Evolutionary conservation across 2,888 invertebrate species (phyloP).

Genomic region (Allophyes oxyacanthae): DNA sequence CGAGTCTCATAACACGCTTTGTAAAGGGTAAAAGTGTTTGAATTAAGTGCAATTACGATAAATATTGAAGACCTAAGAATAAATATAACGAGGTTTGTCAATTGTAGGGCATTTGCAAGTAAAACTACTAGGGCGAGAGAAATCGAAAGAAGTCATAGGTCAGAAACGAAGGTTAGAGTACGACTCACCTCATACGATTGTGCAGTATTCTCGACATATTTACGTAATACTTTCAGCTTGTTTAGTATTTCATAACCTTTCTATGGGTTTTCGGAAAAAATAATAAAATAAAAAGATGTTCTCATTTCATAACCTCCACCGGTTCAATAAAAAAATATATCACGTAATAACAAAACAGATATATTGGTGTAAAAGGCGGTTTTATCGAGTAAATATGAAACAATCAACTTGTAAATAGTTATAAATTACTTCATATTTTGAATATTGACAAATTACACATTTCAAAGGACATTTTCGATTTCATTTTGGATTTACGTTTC

Average conservation of each 20-base stretch:
- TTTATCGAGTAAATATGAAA: slow-evolving; percentile 73
- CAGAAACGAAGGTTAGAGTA: slow-evolving; percentile 25
- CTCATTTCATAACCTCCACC: slow-evolving; percentile 83
- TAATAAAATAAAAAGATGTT: slow-evolving; percentile 58
- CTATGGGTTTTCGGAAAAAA: slow-evolving; percentile 57
- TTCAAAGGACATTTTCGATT: slow-evolving; percentile 70
- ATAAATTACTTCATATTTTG: slow-evolving; percentile 82
- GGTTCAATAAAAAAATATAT: slow-evolving; percentile 67
- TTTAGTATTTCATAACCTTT: slow-evolving; percentile 76
- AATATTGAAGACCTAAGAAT: background rate
- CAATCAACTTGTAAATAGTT: slow-evolving; percentile 84
- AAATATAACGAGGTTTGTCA: no score
- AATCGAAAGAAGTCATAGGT: slow-evolving; percentile 32
- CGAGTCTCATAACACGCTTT: slow-evolving; percentile 22
- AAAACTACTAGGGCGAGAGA: slow-evolving; percentile 20
- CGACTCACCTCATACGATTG: slow-evolving; percentile 80
- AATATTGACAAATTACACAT: slow-evolving; percentile 73
- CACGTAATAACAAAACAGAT: slow-evolving; percentile 65
- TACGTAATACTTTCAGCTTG: slow-evolving; percentile 70
- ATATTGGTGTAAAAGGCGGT: slow-evolving; percentile 59
- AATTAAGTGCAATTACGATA: background rate
- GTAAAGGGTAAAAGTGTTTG: slow-evolving; percentile 4
- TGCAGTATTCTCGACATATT: slow-evolving; percentile 86
- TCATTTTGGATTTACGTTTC: slow-evolving; percentile 56
- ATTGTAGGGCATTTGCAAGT: background rate